phyloP scores from a whole-genome alignment of 2,113 vertebrate genomes.

The Argyrosomus japonicus region DNA sequence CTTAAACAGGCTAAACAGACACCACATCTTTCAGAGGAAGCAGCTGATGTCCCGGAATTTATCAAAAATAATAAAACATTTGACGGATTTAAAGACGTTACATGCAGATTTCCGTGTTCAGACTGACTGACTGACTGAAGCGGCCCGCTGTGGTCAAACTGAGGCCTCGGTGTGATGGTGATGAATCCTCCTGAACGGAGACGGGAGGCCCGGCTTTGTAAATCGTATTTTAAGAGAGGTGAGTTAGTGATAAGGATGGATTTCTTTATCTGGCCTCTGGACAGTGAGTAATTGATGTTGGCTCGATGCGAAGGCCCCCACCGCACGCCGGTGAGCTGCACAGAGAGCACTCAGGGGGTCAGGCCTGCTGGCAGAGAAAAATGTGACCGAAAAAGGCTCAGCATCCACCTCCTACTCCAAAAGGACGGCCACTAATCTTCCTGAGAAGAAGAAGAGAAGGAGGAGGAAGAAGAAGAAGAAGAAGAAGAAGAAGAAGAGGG shows the following conservation, averaged over 20 bases:
- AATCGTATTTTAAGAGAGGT: conserved; percentile 83
- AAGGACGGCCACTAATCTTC: conserved; percentile 81
- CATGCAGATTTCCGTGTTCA: too few species aligned
- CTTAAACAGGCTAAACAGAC: conserved; percentile 34
- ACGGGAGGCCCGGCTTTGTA: conserved; percentile 74
- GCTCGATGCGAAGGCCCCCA: conserved; percentile 65
- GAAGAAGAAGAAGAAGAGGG: conserved; percentile 1
- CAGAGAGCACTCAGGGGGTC: conserved; percentile 80
- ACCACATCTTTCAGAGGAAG: neutral
- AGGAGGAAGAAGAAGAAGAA: conserved; percentile 21
- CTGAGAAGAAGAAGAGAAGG: conserved; percentile 58
- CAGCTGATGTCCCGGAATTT: neutral
- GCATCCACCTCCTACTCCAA: conserved; percentile 68
- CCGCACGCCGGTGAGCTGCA: conserved; percentile 56
- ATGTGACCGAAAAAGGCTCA: conserved; percentile 71
- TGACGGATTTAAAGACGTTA: too few species aligned
- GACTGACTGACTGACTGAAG: neutral
- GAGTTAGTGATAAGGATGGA: conserved; percentile 82
- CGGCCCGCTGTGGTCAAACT: neutral
- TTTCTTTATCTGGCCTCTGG: conserved; percentile 83
- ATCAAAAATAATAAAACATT: too few species aligned
- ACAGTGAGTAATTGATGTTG: conserved; percentile 86
- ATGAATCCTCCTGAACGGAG: conserved; percentile 52
- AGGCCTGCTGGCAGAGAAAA: conserved; percentile 85
- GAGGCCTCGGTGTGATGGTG: conserved; percentile 1